Percentiles rank a stretch among this genome's conserved stretches.
Evolutionary conservation across 2,113 vertebrate species (phyloP).

Genomic region (Hiodon alosoides): DNA sequence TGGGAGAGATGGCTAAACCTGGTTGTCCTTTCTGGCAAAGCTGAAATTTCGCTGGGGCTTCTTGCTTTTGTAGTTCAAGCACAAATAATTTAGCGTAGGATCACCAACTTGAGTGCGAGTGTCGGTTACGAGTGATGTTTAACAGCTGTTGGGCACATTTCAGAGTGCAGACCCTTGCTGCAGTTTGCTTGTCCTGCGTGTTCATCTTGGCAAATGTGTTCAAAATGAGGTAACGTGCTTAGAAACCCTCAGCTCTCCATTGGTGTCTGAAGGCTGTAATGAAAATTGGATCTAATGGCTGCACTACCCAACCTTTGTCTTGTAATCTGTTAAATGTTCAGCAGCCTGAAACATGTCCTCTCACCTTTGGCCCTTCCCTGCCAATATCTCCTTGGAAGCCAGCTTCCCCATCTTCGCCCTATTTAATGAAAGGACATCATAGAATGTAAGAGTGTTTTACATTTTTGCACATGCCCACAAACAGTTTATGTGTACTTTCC

Average conservation of each 20-base stretch:
- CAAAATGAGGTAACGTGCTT: neutral
- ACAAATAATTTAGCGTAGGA: no score
- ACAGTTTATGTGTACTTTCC: no score
- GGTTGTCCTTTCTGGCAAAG: neutral
- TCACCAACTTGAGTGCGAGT: no score
- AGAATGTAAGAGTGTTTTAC: no score
- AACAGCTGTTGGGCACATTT: neutral
- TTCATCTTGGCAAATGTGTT: neutral
- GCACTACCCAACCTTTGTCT: neutral
- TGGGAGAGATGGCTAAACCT: no score
- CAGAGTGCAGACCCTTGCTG: no score
- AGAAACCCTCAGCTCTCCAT: neutral
- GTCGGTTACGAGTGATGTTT: no score
- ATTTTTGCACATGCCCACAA: no score
- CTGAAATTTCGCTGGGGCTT: neutral
- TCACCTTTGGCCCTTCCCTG: slow-evolving; percentile 68
- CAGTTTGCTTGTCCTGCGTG: no score
- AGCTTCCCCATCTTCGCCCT: slow-evolving; percentile 71
- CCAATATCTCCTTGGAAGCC: slow-evolving; percentile 61
- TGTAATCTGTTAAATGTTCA: neutral
- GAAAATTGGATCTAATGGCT: neutral
- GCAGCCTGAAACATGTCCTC: slow-evolving; percentile 23
- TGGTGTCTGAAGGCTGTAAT: neutral
- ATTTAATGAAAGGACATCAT: neutral
- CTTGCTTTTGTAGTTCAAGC: neutral